A percentile compares a stretch with the other conserved stretches of the same genome.
Conservation (phyloP, 92 coral and sea anemone species). For the Zoanthus solanderi region DNA sequence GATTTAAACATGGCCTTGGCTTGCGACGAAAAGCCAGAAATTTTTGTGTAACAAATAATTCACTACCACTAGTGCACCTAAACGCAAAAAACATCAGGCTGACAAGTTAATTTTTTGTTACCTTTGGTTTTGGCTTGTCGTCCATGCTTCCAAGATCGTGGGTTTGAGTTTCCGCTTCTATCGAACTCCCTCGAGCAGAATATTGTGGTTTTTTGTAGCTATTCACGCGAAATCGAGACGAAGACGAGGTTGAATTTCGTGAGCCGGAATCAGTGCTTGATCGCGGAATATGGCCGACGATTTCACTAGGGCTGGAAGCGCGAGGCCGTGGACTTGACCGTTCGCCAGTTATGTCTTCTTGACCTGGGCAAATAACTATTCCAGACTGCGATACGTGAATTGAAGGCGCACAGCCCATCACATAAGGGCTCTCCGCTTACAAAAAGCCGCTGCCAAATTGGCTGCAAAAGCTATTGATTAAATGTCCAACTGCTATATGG, state of each 20-base stretch:
- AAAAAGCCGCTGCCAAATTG: slow-evolving; percentile 31
- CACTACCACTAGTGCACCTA: slow-evolving; percentile 7
- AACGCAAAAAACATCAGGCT: slow-evolving; percentile 49
- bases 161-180: slow-evolving; percentile 97
- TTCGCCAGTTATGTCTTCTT: slow-evolving; percentile 89
- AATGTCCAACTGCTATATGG: slow-evolving; percentile 42
- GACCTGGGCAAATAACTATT: slow-evolving; percentile 80
- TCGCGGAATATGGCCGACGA: slow-evolving; percentile 99
- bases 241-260: slow-evolving; percentile 88
- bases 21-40: slow-evolving; percentile 19
- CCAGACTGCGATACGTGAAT: slow-evolving; percentile 99
- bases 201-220: slow-evolving; percentile 84
- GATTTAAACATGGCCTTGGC: slow-evolving; percentile 36
- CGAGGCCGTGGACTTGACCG: slow-evolving; percentile 95
- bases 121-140: slow-evolving; percentile 85
- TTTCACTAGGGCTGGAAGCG: slow-evolving; percentile 97
- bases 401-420: slow-evolving; percentile 99
- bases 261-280: slow-evolving; percentile 96
- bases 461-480: slow-evolving; percentile 11
- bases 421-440: slow-evolving; percentile 50
- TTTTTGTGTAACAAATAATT: not conserved
- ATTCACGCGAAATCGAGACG: slow-evolving; percentile 89
- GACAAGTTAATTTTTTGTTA: slow-evolving; percentile 44
- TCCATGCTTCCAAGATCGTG: slow-evolving; percentile 92
- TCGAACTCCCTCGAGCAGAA: slow-evolving; percentile 92